Evolutionary conservation across 2,888 invertebrate genomes (phyloP).

Genomic region (Drosophila nigricruria): DNA sequence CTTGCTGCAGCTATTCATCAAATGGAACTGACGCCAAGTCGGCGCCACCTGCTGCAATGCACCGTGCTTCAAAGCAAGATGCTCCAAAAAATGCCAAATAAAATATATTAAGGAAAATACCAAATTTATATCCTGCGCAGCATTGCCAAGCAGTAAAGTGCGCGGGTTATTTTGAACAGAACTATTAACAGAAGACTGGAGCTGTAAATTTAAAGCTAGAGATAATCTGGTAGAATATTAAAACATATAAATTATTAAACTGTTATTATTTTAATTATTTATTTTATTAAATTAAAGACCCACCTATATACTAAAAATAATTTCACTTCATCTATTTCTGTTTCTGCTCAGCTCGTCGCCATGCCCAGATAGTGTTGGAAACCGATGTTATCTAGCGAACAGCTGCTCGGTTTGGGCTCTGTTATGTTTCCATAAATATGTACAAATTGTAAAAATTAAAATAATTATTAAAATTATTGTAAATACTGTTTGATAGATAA

Average conservation of each 20-base stretch:
- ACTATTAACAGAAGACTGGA: background rate
- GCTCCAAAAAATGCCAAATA: slow-evolving; percentile 41
- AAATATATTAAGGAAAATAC: slow-evolving; percentile 28
- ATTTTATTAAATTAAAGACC: background rate
- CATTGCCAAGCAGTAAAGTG: background rate
- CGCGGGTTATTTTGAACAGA: slow-evolving; percentile 25
- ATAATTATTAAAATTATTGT: background rate
- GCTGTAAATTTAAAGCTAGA: background rate
- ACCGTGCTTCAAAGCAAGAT: slow-evolving; percentile 14
- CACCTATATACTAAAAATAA: background rate
- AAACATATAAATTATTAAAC: too few species aligned
- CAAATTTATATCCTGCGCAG: slow-evolving; percentile 31
- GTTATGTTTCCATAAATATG: background rate
- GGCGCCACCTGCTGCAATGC: slow-evolving; percentile 64
- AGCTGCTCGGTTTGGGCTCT: slow-evolving; percentile 17
- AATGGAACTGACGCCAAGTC: slow-evolving; percentile 57
- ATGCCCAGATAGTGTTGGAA: background rate
- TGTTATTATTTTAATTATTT: background rate
- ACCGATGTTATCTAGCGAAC: background rate
- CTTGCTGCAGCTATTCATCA: slow-evolving; percentile 41
- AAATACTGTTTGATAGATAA: background rate
- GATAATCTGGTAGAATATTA: background rate
- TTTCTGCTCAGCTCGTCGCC: too few species aligned
- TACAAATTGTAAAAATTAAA: background rate
- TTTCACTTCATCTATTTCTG: background rate